A percentile compares a stretch with the other conserved stretches of the same genome.
phyloP scores from a whole-genome alignment of 2,113 vertebrate species.

The Halichoerus grypus region DNA sequence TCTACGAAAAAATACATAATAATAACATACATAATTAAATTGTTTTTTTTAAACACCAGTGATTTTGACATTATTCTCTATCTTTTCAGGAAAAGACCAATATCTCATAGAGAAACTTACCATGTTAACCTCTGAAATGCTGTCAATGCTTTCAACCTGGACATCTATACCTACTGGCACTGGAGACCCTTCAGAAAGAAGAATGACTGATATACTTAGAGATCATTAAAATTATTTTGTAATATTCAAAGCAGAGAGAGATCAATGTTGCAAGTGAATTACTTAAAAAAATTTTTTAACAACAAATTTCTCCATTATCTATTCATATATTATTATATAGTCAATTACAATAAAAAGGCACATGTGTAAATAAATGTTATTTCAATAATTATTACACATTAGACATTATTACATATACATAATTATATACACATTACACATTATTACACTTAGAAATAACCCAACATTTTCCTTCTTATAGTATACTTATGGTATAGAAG shows the following conservation, averaged over 20 bases:
- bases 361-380: background rate
- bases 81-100: constrained; percentile 5
- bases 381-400: background rate
- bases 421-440: background rate
- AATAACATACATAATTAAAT: background rate
- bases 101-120: constrained; percentile 86
- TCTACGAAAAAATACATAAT: background rate
- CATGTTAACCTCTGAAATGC: constrained; percentile 97
- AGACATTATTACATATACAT: background rate
- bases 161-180: constrained; percentile 95
- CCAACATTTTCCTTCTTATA: background rate
- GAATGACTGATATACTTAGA: constrained; percentile 50
- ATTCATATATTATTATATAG: background rate
- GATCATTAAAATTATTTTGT: constrained; percentile 53
- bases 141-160: constrained; percentile 96
- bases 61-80: constrained; percentile 19
- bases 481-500: background rate
- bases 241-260: constrained; percentile 1
- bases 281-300: background rate
- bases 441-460: background rate
- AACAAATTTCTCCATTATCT: background rate
- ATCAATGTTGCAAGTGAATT: background rate
- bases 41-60: background rate
- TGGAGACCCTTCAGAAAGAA: constrained; percentile 89
- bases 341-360: background rate